Evolutionary conservation across 2,888 invertebrate genomes (phyloP), one percentile per base, ranked within the genome.

Genomic region (Ischnus inquisitorius): DNA sequence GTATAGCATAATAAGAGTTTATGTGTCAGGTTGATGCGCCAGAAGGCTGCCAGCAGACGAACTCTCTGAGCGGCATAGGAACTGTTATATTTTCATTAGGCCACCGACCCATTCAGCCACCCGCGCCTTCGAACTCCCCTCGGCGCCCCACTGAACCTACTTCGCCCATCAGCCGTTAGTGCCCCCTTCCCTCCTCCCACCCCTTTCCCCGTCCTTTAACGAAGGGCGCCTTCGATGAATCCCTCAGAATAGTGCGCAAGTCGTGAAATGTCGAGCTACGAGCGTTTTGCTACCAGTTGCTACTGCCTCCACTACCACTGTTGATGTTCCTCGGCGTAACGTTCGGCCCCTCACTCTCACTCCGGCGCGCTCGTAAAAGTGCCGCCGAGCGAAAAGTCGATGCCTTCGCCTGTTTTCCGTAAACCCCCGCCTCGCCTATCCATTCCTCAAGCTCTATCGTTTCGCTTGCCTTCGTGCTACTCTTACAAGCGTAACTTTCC

Each of bases 1-100:
- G 92, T 93, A 92, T 92, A 93, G 93, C 90, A 92, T 93, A 93
- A 93, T 93, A 93, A 93, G 93, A 93, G 93, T 93, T 93, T 93
- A 93, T 93, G 93, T 93, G 92, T 92, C 92, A 93, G 93, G 92
- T 93, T 93, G 93, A 93, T 93, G 93, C 92, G 92, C 91, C 90
- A 89, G 92, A 91, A 91, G 91, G 91, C 91, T 91, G 90, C 91
- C 91, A 92, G 82, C 84, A 82, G 93, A 93, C 92, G 91, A 92
- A 93, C 93, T 92, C 90, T 57, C 57, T 88, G 90, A 89, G 90
- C 88, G 89, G 91, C 91, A 91, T 90, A 91, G 91, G 88, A 92
- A 93, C 92, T 92, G 93, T 93, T 93, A 93, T 93, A 93, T 93
- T 93, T 93, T 93, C 93, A 93, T 93, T 93, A 93, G 91, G 88